phyloP scores from a whole-genome alignment of 2,888 invertebrate species.

The Tenthredo livida region DNA sequence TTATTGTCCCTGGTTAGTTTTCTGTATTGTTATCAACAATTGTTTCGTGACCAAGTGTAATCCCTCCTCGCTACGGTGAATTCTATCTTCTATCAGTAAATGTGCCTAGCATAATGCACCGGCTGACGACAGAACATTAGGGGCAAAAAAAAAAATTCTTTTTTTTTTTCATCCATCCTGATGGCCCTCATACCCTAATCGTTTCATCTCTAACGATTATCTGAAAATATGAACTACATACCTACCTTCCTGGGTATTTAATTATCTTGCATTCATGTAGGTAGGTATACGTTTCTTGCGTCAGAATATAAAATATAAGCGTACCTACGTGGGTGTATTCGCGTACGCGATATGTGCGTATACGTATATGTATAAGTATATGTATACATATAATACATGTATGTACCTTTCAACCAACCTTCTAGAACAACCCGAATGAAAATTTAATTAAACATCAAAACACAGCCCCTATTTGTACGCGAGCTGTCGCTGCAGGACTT shows the following conservation, averaged over 20 bases:
- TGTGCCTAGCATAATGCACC: slow-evolving; percentile 2
- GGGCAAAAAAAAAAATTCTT: neutral
- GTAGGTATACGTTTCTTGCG: neutral
- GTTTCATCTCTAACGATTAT: slow-evolving; percentile 24
- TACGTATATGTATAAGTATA: too few relatives aligned
- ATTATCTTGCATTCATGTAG: neutral
- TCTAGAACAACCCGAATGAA: slow-evolving; percentile 32
- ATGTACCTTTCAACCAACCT: neutral
- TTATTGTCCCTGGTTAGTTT: slow-evolving; percentile 24
- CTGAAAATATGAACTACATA: neutral
- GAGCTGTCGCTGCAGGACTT: slow-evolving; percentile 37
- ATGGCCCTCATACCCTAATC: neutral
- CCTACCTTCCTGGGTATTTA: neutral
- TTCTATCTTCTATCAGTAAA: slow-evolving; percentile 47
- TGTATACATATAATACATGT: too few relatives aligned
- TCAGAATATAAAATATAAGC: neutral
- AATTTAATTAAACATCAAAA: slow-evolving; percentile 45
- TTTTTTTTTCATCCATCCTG: neutral
- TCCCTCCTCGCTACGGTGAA: slow-evolving; percentile 39
- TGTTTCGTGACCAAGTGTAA: slow-evolving; percentile 46
- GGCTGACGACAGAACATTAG: slow-evolving; percentile 30
- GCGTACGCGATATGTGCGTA: neutral
- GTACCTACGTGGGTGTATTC: neutral
- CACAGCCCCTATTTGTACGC: slow-evolving; percentile 24
- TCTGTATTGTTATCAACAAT: slow-evolving; percentile 38